Conservation (phyloP, 2,888 invertebrate genomes). For the Oxycera nigricornis region DNA sequence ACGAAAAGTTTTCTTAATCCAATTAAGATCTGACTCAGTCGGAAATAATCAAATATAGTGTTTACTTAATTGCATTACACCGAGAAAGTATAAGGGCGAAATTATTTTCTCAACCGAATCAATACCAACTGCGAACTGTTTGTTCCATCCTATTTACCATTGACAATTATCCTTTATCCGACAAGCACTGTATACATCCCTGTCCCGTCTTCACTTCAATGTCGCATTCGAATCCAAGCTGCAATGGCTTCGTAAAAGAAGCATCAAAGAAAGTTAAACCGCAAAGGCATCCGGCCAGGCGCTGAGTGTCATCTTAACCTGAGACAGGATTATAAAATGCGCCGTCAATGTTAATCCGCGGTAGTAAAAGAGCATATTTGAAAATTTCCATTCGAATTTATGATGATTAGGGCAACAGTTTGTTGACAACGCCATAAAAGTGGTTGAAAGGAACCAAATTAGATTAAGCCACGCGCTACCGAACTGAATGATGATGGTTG, state of each 20-base stretch:
- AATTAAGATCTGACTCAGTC: background rate
- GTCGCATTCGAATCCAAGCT: background rate
- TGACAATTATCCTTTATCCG: constrained; percentile 15
- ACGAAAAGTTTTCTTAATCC: background rate
- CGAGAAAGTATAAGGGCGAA: background rate
- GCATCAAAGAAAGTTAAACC: background rate
- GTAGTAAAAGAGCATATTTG: constrained; percentile 19
- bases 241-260: background rate
- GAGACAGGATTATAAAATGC: constrained; percentile 24
- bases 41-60: constrained; percentile 15
- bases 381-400: constrained; percentile 23
- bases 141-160: background rate
- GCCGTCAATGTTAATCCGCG: constrained; percentile 11
- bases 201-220: no score
- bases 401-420: background rate
- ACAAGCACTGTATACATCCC: no score
- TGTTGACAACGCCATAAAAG: constrained; percentile 21
- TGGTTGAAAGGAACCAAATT: constrained; percentile 19
- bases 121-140: background rate
- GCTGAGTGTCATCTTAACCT: constrained; percentile 20
- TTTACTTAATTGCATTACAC: background rate
- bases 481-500: background rate
- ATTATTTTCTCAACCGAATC: background rate
- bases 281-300: background rate
- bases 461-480: background rate